Base-by-base conservation (phyloP, 2,113 vertebrate species). In the Brachirus orientalis region DNA sequence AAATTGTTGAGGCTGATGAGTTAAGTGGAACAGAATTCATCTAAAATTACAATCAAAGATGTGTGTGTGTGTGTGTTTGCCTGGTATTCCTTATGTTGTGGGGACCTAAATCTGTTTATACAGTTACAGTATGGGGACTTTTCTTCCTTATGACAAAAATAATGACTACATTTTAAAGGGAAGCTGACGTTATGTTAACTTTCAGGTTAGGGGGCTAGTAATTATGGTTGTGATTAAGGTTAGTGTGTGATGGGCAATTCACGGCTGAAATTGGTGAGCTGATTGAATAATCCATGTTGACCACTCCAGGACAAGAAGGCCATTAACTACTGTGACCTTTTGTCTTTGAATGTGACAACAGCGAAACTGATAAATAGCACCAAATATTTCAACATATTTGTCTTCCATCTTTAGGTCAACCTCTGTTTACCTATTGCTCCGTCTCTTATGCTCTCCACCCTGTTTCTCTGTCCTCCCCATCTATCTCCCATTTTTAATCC, bases 401-500 rank as follows among this genome's bases (percentile, higher is more conserved):
- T 75, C 75, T 54, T 53, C 18, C 44, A 62, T 51, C 50, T 52
- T 59, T 12, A 63, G 64, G 64, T 72, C 70, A 48, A 38, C 53
- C 75, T 62, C 56, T 54, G 47, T 72, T 46, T 58, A 28, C 11
- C 40, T 38, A 11, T 3, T 28, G 37, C 58, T 75, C 43, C 11
- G 41, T 77, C 69, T 68, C 57, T 14, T 71, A 44, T 57, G 56
- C 68, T 80, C 68, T 71, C 72, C 55, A 71, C 47, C 45, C 48
- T 48, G 33, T 44, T 41, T 65, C 56, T 50, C 64, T 62, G 66
- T 84, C 68, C 76, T 68, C 48, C 43, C 74, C 44, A 72, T 85
- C 59, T 69, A 83, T 88, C 83, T 82, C 73, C 58, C 38, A 58
- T 71, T 86, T 81, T 78, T 72, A 78, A 85, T 86, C 80, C 67